A percentile compares a stretch with the other conserved stretches of the same genome.
phyloP scores from a whole-genome alignment of 2,888 invertebrate genomes.

The Actias luna region DNA sequence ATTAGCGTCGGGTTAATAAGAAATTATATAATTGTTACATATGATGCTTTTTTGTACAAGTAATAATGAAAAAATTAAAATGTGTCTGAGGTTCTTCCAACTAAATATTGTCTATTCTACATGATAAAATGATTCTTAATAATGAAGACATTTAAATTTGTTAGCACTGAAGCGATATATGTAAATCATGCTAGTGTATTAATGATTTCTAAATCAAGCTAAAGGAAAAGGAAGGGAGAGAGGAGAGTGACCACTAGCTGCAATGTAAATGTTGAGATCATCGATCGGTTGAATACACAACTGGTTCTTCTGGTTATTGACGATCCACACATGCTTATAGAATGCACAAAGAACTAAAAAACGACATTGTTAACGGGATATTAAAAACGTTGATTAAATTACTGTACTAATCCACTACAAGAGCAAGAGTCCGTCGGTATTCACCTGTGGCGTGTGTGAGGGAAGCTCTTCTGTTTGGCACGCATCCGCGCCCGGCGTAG shows the following conservation, averaged over 20 bases:
- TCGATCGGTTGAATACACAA: constrained; percentile 44
- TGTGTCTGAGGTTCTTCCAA: neutral
- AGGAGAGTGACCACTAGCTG: constrained; percentile 43
- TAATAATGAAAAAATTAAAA: neutral
- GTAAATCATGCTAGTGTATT: constrained; percentile 49
- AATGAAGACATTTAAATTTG: constrained; percentile 19
- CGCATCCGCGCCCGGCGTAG: constrained; percentile 28
- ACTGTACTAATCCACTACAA: constrained; percentile 74
- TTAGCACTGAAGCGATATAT: constrained; percentile 60
- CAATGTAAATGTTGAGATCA: constrained; percentile 35
- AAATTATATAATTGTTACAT: neutral
- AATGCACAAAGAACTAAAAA: constrained; percentile 73
- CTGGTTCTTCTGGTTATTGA: constrained; percentile 59
- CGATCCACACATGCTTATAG: constrained; percentile 70
- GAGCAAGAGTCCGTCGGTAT: constrained; percentile 67
- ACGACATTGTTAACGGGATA: constrained; percentile 60
- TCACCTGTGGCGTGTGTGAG: constrained; percentile 62
- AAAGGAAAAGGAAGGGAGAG: constrained; percentile 37
- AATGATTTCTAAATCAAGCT: constrained; percentile 40
- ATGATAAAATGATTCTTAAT: neutral
- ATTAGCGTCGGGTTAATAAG: neutral
- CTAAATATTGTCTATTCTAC: neutral
- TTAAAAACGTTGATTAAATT: constrained; percentile 56
- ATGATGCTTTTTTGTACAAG: neutral
- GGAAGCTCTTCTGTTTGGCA: constrained; percentile 36